Conservation (phyloP, 2,888 invertebrate genomes). For the Cheilosia vulpina region DNA sequence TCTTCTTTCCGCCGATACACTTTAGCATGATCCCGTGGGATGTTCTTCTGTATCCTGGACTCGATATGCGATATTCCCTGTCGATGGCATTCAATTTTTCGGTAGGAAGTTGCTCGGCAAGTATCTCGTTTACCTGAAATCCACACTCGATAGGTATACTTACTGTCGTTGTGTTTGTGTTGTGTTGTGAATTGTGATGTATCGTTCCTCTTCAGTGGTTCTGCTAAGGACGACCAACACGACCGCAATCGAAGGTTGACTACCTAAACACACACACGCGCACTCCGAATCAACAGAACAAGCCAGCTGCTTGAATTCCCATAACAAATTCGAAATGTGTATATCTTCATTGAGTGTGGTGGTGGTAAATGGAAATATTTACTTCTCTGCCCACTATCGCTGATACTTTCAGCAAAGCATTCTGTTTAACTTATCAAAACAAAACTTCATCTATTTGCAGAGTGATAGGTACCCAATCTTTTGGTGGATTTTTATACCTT, state of each 20-base stretch:
- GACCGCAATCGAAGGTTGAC: conserved; percentile 70
- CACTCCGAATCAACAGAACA: conserved; percentile 26
- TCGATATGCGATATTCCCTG: conserved; percentile 51
- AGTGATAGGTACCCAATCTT: conserved; percentile 34
- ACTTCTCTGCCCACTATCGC: conserved; percentile 18
- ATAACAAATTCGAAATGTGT: conserved; percentile 37
- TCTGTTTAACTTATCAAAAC: conserved; percentile 61
- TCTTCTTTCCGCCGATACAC: conserved; percentile 32
- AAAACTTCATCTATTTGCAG: conserved; percentile 51
- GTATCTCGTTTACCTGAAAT: conserved; percentile 65
- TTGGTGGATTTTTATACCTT: conserved; percentile 3
- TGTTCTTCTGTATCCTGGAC: conserved; percentile 66
- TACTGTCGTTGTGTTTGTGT: conserved; percentile 10
- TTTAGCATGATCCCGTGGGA: conserved; percentile 70
- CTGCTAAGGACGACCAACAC: conserved; percentile 62
- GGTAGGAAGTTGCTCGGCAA: conserved; percentile 69
- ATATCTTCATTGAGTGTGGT: conserved; percentile 24
- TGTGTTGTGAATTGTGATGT: conserved; percentile 56
- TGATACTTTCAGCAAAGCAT: conserved; percentile 29
- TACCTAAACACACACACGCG: conserved; percentile 38
- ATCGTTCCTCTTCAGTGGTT: conserved; percentile 69
- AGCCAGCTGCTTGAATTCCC: conserved; percentile 65
- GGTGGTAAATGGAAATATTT: conserved; percentile 44
- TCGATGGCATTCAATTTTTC: conserved; percentile 68
- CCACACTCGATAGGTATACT: conserved; percentile 31